Conservation (phyloP, 2,888 invertebrate genomes). For the Gastracanthus pulcherrimus region DNA sequence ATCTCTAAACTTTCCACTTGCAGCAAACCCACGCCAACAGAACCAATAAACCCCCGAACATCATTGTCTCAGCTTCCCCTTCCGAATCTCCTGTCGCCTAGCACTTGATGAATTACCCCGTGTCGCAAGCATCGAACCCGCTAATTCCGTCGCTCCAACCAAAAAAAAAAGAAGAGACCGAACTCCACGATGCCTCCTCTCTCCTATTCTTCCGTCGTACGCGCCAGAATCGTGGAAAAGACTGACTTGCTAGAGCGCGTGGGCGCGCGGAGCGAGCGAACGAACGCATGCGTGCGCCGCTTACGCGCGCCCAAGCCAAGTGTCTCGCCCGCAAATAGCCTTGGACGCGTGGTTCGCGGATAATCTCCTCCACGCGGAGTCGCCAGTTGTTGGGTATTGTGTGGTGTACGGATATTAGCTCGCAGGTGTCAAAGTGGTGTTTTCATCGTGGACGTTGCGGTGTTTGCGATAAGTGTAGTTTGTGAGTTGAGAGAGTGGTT, state of each 20-base stretch:
- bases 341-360: not conserved
- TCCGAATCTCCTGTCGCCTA: not conserved
- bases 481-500: too few species aligned
- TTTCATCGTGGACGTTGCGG: not conserved
- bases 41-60: not conserved
- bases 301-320: not conserved
- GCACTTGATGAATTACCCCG: not conserved
- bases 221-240: not conserved
- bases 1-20: too few species aligned
- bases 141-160: not conserved
- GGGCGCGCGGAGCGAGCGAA: not conserved
- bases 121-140: not conserved
- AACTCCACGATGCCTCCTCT: too few species aligned
- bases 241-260: not conserved
- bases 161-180: not conserved
- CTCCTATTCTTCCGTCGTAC: too few species aligned
- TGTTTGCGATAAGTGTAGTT: not conserved
- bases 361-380: not conserved
- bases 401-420: not conserved
- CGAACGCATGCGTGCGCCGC: too few species aligned
- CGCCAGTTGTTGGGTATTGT: not conserved
- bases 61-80: not conserved
- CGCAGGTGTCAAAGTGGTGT: not conserved
- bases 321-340: constrained; percentile 37
- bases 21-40: too few species aligned